These are phyloP conservation scores for Cylindroiulus punctatus DNA, from an alignment of 2,888 invertebrate species.

Conservation along the genomic window DNA sequence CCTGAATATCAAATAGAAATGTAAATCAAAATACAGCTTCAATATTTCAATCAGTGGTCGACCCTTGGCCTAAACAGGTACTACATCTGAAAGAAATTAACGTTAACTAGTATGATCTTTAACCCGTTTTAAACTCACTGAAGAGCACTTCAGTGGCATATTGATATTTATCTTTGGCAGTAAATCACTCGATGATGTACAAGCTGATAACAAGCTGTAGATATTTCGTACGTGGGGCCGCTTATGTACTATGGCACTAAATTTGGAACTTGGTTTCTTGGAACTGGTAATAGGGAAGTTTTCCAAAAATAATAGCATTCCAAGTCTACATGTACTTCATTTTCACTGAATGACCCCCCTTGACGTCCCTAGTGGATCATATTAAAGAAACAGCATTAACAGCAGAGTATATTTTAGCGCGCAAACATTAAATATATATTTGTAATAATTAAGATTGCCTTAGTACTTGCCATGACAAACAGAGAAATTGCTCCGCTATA, in stretches of 20 bases:
- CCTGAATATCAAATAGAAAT: not conserved
- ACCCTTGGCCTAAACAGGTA: not conserved
- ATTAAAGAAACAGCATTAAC: no score
- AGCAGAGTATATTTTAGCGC: no score
- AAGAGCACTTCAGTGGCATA: not conserved
- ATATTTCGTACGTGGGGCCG: not conserved
- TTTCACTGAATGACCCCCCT: no score
- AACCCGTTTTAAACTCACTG: not conserved
- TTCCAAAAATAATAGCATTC: no score
- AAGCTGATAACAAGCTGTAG: not conserved
- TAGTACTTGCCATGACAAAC: no score
- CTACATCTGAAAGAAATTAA: conserved; percentile 13
- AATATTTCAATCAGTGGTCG: conserved; percentile 9
- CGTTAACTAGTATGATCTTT: conserved; percentile 37
- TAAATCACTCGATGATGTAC: conserved; percentile 16
- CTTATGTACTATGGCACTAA: not conserved
- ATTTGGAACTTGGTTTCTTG: no score
- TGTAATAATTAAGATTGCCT: no score
- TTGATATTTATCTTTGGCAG: conserved; percentile 40
- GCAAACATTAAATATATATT: no score
- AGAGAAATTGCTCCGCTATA: no score
- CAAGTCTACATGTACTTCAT: no score
- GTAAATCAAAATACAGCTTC: conserved; percentile 31
- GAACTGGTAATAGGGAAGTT: no score
- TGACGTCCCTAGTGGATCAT: no score